phyloP scores from a whole-genome alignment of 1,140 invertebrate genomes.

The Drosophila dunni region DNA sequence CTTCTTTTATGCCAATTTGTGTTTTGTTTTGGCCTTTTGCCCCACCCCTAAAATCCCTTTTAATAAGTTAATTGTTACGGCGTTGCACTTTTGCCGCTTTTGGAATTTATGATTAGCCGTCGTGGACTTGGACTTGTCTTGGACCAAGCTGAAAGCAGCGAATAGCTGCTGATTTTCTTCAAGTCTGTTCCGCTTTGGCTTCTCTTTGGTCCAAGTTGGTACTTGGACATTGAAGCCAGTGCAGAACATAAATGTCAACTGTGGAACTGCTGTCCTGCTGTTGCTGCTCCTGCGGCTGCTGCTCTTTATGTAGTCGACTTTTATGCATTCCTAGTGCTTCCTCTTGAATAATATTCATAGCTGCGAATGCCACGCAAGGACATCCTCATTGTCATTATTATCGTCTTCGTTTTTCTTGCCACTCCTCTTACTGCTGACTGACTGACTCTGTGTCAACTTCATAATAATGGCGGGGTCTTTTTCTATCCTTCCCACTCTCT shows the following conservation, averaged over 20 bases:
- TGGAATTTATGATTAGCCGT: constrained; percentile 77
- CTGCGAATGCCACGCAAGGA: constrained; percentile 21
- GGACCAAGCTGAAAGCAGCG: constrained; percentile 37
- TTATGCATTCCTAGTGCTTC: constrained; percentile 78
- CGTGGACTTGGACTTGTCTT: constrained; percentile 17
- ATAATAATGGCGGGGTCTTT: constrained; percentile 60
- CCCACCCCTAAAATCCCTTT: constrained; percentile 49
- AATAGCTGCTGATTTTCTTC: constrained; percentile 29
- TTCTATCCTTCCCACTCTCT: too few relatives aligned
- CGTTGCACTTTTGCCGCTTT: constrained; percentile 76
- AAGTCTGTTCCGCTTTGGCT: constrained; percentile 22
- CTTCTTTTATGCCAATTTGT: constrained; percentile 21
- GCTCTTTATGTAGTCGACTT: constrained; percentile 78
- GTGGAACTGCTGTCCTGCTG: constrained; percentile 15
- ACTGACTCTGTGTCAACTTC: constrained; percentile 79
- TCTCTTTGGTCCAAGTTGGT: not conserved
- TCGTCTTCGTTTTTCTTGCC: constrained; percentile 71
- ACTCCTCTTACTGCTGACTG: constrained; percentile 27
- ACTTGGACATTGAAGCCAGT: constrained; percentile 44
- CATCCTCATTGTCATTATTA: constrained; percentile 65
- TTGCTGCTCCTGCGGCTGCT: constrained; percentile 43
- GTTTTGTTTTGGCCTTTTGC: constrained; percentile 35
- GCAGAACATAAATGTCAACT: constrained; percentile 74
- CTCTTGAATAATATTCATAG: constrained; percentile 60
- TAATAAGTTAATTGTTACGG: constrained; percentile 84